Percentiles rank a stretch among this genome's conserved stretches.
Evolutionary conservation across 2,797 vertebrate genomes (phyloP).

Genomic region (Spea hammondii): DNA sequence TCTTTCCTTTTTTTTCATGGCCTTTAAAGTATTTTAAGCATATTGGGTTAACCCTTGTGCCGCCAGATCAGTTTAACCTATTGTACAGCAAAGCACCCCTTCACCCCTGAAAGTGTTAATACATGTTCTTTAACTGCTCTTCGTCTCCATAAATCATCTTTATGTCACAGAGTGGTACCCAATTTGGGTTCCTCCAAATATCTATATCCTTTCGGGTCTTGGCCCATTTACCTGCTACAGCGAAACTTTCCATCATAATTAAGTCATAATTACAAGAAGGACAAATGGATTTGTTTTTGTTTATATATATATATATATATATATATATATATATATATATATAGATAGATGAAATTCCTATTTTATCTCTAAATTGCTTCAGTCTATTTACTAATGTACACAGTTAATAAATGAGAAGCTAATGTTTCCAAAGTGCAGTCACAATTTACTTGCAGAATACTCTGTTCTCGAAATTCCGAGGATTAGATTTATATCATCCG

Average conservation of each 20-base stretch:
- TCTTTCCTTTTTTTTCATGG: too few species aligned
- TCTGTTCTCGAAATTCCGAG: background rate
- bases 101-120: too few species aligned
- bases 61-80: too few species aligned
- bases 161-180: slow-evolving; percentile 45
- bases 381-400: slow-evolving; percentile 16
- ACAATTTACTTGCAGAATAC: background rate
- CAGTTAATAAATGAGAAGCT: slow-evolving; percentile 2
- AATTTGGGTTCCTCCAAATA: slow-evolving; percentile 40
- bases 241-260: slow-evolving; percentile 48
- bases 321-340: too few species aligned
- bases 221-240: slow-evolving; percentile 17
- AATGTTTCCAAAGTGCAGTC: background rate
- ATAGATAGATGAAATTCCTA: slow-evolving; percentile 16
- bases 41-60: slow-evolving; percentile 16
- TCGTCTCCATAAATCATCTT: slow-evolving; percentile 39
- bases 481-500: background rate
- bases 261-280: slow-evolving; percentile 37
- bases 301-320: too few species aligned
- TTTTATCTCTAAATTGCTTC: background rate
- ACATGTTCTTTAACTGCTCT: too few species aligned
- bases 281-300: slow-evolving; percentile 11
- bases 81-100: too few species aligned
- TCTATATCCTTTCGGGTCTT: slow-evolving; percentile 37
- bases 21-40: slow-evolving; percentile 10